Evolutionary conservation across 1,140 invertebrate genomes (phyloP).

Genomic region (Drosophila novamexicana): DNA sequence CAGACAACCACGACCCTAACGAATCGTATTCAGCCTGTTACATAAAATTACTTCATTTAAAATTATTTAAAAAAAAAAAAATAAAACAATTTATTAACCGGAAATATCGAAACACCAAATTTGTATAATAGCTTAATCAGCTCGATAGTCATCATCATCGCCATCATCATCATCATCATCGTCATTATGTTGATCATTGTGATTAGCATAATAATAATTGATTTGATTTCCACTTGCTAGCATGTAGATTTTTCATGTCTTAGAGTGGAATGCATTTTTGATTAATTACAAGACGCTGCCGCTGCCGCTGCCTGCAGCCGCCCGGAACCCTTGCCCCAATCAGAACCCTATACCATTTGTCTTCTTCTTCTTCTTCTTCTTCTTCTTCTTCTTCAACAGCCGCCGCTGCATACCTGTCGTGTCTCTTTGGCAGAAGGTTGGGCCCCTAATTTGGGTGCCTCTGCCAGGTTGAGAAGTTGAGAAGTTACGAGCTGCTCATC

Average conservation of each 20-base stretch:
- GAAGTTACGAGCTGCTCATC: conserved; percentile 19
- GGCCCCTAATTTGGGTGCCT: conserved; percentile 30
- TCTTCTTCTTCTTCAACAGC: conserved; percentile 4
- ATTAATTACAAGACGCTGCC: conserved; percentile 63
- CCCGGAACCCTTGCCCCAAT: conserved; percentile 36
- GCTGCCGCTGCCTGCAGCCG: conserved; percentile 9
- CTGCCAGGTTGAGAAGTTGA: conserved; percentile 5
- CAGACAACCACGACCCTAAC: no score
- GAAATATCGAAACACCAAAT: conserved; percentile 25
- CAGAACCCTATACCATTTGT: conserved; percentile 20
- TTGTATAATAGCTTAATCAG: conserved; percentile 55
- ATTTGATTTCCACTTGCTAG: conserved; percentile 14
- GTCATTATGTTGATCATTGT: conserved; percentile 8
- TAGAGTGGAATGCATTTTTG: conserved; percentile 40
- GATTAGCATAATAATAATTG: conserved; percentile 24
- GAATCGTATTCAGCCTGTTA: no score
- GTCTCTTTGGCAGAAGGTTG: conserved; percentile 12
- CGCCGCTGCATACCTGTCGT: conserved; percentile 37
- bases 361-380: conserved; percentile 18
- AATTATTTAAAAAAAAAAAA: no score
- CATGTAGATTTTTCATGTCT: conserved; percentile 2
- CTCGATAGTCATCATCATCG: conserved; percentile 23
- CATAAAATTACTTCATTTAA: no score
- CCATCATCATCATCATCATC: conserved; percentile 17
- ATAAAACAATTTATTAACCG: conserved; percentile 1